These are phyloP conservation scores for Loris lydekkerianus DNA, from an alignment of 2,797 vertebrate genomes.

Conservation along the genomic window DNA sequence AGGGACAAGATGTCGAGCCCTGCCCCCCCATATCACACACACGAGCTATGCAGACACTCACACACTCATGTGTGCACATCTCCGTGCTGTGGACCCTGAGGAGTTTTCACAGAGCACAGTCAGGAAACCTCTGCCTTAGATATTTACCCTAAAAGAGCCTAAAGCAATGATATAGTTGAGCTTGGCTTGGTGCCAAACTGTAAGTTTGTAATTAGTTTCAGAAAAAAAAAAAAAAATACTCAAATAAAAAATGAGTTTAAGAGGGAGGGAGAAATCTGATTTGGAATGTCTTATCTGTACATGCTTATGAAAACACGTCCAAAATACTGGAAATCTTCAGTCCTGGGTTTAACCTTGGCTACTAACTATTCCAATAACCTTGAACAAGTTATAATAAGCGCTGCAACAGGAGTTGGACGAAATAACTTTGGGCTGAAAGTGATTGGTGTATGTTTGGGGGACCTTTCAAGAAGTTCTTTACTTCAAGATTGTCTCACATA, in stretches of 20 bases:
- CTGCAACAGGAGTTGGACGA: background rate
- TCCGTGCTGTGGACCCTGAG: background rate
- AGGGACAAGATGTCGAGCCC: background rate
- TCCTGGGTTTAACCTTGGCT: constrained; percentile 5
- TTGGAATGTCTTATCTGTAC: constrained; percentile 20
- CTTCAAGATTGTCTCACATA: background rate
- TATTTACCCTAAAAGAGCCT: background rate
- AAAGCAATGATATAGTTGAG: background rate
- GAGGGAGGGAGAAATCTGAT: background rate
- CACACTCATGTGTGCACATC: background rate
- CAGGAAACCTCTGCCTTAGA: background rate
- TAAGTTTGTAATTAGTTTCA: constrained; percentile 73
- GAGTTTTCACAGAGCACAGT: background rate
- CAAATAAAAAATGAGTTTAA: constrained; percentile 59
- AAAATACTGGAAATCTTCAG: constrained; percentile 20
- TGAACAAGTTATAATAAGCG: background rate
- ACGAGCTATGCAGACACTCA: background rate
- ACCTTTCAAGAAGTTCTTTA: background rate
- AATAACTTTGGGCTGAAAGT: background rate
- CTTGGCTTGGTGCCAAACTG: constrained; percentile 36
- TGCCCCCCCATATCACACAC: too few species aligned
- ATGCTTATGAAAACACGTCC: background rate
- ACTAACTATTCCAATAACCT: constrained; percentile 14
- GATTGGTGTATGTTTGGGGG: background rate
- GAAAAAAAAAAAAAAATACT: background rate